Evolutionary conservation across 2,797 vertebrate species (phyloP), one percentile per base, ranked within the genome.

Genomic region (Echiichthys vipera): DNA sequence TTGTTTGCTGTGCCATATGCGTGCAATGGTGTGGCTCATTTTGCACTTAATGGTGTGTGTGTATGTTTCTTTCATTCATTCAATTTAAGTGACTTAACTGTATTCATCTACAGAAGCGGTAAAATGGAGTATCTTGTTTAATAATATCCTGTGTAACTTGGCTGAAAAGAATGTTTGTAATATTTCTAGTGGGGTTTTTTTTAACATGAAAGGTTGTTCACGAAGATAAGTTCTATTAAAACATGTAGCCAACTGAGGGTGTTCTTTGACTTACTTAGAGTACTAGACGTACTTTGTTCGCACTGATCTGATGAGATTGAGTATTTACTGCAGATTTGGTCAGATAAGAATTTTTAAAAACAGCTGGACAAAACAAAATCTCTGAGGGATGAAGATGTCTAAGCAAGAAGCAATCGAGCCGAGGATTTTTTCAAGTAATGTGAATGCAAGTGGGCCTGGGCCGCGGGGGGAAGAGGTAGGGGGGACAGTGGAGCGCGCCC

Each of bases 1-100:
- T 76, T 34, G 24, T 71, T 81, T 78, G 46, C 29, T 67, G 56
- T 82, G 10, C 9, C 8, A 46, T 7, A 20, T 67, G 62, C 68
- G 67, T 72, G 70, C 36, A 36, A 2, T 56, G 1, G 25, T 61
- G 22, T 49, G 20, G 15, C 43, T 67, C 1, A 15, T 43, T 55
- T 69, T 71, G 27, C 7, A 51, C 12, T 30, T 65, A 2, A 5
- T 25, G 43, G 64, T 61, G 13, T 59, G 13, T 54, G 3, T 65
- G 22, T 17, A n/a, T n/a, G 45, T 59, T 6, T n/a, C 14, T 32
- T 32, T 32, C 7, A 36, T 55, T 5, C n/a, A 45, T 53, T 27
- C 22, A 71, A n/a, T 0, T 8, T 34, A 29, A 34, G 39, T 53
- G 20, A 32, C 37, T 67, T 42, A 4, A 51, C 40, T 47, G 10